Conservation (phyloP, 2,888 invertebrate genomes). For the Candidula unifasciata region DNA sequence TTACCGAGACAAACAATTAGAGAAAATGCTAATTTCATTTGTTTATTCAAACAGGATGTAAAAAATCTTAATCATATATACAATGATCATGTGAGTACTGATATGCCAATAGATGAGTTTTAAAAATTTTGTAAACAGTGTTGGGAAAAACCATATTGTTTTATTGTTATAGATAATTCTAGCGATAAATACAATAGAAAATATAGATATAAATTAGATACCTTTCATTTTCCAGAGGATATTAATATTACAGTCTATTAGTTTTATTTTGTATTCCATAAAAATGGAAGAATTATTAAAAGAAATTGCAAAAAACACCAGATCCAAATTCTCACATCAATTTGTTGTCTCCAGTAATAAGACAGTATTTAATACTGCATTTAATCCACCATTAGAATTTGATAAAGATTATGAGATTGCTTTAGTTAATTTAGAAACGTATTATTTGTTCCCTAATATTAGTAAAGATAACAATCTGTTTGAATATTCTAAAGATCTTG, state of each 20-base stretch:
- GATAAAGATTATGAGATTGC: constrained; percentile 40
- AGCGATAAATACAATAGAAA: constrained; percentile 30
- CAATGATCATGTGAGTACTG: constrained; percentile 14
- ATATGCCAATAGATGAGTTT: constrained; percentile 14
- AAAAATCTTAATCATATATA: constrained; percentile 1
- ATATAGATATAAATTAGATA: constrained; percentile 16
- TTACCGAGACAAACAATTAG: constrained; percentile 23
- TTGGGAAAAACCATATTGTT: constrained; percentile 10
- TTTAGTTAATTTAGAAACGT: constrained; percentile 41
- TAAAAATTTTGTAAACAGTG: constrained; percentile 19
- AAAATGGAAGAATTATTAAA: constrained; percentile 18
- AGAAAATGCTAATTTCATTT: constrained; percentile 30
- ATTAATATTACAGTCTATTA: neutral
- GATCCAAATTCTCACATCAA: neutral
- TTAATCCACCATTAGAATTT: neutral
- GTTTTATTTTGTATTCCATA: neutral
- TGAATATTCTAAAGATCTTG: constrained; percentile 17
- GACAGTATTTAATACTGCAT: constrained; percentile 13
- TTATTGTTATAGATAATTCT: constrained; percentile 33
- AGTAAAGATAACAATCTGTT: neutral
- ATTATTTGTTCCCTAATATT: constrained; percentile 32
- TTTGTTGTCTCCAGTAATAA: constrained; percentile 6
- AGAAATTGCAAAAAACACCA: constrained; percentile 4
- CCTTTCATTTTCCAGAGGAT: neutral
- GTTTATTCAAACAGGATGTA: constrained; percentile 26